phyloP scores from a whole-genome alignment of 2,113 vertebrate genomes.

The Dascyllus trimaculatus region DNA sequence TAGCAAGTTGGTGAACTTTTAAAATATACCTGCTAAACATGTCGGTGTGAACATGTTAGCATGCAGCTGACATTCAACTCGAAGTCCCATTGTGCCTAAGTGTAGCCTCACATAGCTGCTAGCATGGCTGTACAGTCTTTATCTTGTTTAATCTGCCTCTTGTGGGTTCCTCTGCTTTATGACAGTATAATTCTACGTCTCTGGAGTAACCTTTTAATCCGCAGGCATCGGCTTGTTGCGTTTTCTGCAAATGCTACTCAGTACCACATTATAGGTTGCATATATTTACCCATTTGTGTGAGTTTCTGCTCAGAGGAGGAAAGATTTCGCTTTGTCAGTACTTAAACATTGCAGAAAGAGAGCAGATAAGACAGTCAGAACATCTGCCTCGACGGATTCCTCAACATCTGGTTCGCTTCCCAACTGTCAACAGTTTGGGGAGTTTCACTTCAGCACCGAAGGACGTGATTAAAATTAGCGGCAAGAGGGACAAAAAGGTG shows the following conservation, averaged over 20 bases:
- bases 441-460: constrained; percentile 7
- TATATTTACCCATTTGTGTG: too few species aligned
- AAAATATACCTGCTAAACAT: neutral
- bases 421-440: constrained; percentile 36
- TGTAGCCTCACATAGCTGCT: too few species aligned
- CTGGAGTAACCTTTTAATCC: neutral
- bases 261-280: too few species aligned
- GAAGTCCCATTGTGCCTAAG: neutral
- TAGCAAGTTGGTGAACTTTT: too few species aligned
- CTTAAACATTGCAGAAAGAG: neutral
- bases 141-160: neutral
- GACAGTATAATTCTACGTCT: neutral
- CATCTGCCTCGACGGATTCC: constrained; percentile 45
- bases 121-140: neutral
- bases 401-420: constrained; percentile 43
- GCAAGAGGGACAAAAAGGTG: constrained; percentile 7
- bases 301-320: too few species aligned
- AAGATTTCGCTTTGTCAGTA: neutral
- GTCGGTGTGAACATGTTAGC: neutral
- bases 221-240: neutral
- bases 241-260: too few species aligned
- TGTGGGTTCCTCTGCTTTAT: neutral
- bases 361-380: constrained; percentile 7
- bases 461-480: constrained; percentile 15
- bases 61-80: neutral